Percentiles rank a stretch among this genome's conserved stretches.
phyloP scores from a whole-genome alignment of 2,113 vertebrate species.

The Neofelis nebulosa region DNA sequence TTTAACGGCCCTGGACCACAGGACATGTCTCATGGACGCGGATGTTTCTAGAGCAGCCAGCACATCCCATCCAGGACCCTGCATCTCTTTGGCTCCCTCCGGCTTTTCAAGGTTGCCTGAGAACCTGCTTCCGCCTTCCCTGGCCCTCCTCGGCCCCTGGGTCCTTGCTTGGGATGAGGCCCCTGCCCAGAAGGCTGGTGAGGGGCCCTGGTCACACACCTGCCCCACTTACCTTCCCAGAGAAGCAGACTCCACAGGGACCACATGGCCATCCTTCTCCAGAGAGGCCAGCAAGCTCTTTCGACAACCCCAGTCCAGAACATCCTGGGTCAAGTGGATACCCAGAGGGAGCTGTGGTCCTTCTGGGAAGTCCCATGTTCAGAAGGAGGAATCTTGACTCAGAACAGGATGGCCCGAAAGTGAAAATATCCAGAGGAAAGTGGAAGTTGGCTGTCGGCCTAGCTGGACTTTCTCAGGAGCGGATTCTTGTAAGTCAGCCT shows the following conservation, averaged over 20 bases:
- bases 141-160: neutral
- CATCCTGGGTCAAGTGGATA: neutral
- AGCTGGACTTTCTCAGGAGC: neutral
- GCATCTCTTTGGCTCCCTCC: neutral
- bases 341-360: neutral
- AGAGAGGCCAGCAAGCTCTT: neutral
- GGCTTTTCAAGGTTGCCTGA: neutral
- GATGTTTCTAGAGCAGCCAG: neutral
- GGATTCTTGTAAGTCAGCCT: slow-evolving; percentile 64
- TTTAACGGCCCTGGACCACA: neutral
- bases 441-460: slow-evolving; percentile 67
- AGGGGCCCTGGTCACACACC: neutral
- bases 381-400: slow-evolving; percentile 77
- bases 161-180: neutral
- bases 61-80: neutral
- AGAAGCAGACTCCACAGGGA: slow-evolving; percentile 57
- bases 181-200: neutral
- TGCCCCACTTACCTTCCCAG: slow-evolving; percentile 67
- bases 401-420: slow-evolving; percentile 50
- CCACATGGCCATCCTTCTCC: slow-evolving; percentile 1
- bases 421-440: slow-evolving; percentile 61
- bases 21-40: accelerated
- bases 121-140: neutral
- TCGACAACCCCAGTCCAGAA: neutral
- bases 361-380: slow-evolving; percentile 70